Base-by-base conservation (phyloP, 2,888 invertebrate species). In the Muscina levida region DNA sequence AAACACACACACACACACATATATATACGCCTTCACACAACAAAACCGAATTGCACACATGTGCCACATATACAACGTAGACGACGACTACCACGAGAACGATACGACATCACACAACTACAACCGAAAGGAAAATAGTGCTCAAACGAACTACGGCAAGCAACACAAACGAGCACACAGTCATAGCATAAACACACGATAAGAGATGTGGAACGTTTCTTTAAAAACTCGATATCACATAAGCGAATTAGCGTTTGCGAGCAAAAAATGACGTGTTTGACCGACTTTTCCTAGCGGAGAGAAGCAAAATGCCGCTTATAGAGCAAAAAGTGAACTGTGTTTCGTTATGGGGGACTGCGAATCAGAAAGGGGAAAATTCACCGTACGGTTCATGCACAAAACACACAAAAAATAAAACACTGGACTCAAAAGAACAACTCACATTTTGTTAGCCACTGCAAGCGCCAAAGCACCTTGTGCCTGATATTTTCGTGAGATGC, bases 31-130 rank as follows among this genome's bases (percentile, higher is more conserved):
- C n/a, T n/a, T n/a, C n/a, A n/a, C n/a, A n/a, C n/a, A n/a, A n/a
- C n/a, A 31, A 31, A 31, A 31, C 31, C 3, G 4, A 31, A 5
- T 31, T 8, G 6, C 48, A 48, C 15, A 15, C 15, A 48, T 51
- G 48, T 51, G 4, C 13, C 10, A 56, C 24, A 13, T 17, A 48
- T 48, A 72, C 37, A 59, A 46, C 17, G 65, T 4, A 46, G 46
- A 56, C 24, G 19, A 56, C 66, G 72, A 26, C 48, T 71, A 57
- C 24, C n/a, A 56, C 66, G 72, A 26, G 46, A 59, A 67, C 71
- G 17, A 57, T n/a, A 57, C 6, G n/a, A 26, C n/a, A 8, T 26
- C 48, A 46, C 11, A 31, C 26, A 48, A 26, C 42, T 37, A 17
- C 44, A 48, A 37, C 48, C 39, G 53, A 68, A 68, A 37, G 53